Percentiles rank a stretch among this genome's conserved stretches.
Conservation (phyloP, 2,797 vertebrate genomes). For the Myripristis murdjan region DNA sequence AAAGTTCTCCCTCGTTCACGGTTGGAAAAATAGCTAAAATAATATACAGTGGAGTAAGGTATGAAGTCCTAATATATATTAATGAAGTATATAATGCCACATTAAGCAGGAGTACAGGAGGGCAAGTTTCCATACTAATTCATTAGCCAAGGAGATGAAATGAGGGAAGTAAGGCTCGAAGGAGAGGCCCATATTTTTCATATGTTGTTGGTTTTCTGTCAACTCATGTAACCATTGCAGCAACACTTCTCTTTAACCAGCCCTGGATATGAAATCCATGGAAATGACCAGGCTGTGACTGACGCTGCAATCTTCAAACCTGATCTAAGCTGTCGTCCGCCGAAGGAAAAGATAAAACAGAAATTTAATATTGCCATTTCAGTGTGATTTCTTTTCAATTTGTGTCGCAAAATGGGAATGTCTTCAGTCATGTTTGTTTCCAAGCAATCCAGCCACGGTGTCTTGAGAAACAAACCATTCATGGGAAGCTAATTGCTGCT, state of each 20-base stretch:
- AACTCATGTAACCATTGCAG: no score
- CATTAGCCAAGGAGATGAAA: no score
- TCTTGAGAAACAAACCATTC: slow-evolving; percentile 74
- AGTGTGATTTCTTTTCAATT: slow-evolving; percentile 39
- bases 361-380: slow-evolving; percentile 40
- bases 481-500: slow-evolving; percentile 76
- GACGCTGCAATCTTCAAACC: slow-evolving; percentile 28
- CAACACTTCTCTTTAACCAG: slow-evolving; percentile 65
- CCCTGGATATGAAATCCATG: slow-evolving; percentile 46
- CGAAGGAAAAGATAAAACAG: slow-evolving; percentile 33
- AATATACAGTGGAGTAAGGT: no score
- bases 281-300: slow-evolving; percentile 38
- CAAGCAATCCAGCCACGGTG: slow-evolving; percentile 65
- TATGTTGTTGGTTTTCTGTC: no score
- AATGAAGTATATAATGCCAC: no score
- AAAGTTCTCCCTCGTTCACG: no score
- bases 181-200: no score
- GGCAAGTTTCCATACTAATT: no score
- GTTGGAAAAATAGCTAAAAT: no score
- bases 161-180: no score
- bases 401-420: slow-evolving; percentile 27
- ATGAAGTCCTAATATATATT: no score
- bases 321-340: slow-evolving; percentile 26
- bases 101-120: no score
- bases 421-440: slow-evolving; percentile 78